Base-by-base conservation (phyloP, 2,113 vertebrate genomes). In the Pterophyllum scalare region DNA sequence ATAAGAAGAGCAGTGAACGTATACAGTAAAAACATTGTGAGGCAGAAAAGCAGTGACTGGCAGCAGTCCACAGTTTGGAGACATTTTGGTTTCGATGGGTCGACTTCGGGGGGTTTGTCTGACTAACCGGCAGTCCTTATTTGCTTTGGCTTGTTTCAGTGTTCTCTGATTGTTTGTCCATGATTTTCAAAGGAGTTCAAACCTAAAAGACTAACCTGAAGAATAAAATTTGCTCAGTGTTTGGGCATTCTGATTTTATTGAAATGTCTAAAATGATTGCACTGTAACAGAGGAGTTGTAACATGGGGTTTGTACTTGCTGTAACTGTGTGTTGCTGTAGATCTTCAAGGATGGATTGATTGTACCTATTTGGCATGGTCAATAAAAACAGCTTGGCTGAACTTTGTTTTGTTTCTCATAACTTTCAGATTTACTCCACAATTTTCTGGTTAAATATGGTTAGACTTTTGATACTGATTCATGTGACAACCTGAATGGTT, bases 301-400 rank as follows among this genome's bases (percentile, higher is more conserved):
- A 80, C 57, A n/a, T 58, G 79, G 89, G 87, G 65, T 90, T 90
- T 90, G 82, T 91, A 92, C 82, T 88, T 88, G 90, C 89, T 95
- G 83, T 91, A 74, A 77, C 72, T 90, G 88, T 94, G 84, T 93
- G 88, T 88, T 54, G 79, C 85, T 91, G 89, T 93, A 60, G 90
- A 77, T 94, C 85, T 81, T 90, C 20, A 81, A 89, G 81, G 87
- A 79, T 92, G 92, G 93, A 91, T 87, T 84, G 90, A 88, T 86
- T 95, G 86, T 94, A 88, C 89, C 74, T 91, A 57, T 92, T 95
- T 91, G 89, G 92, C 94, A 92, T 95, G 94, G 90, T 94, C 89
- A 96, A 93, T 96, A 96, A 95, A 96, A 91, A 79, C 82, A 82
- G 89, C 88, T 93, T 91, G 86, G 89, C 31, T 90, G 75, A 94